These are phyloP conservation scores for Silurus glanis DNA, from an alignment of 2,113 vertebrate species.

Conservation along the genomic window DNA sequence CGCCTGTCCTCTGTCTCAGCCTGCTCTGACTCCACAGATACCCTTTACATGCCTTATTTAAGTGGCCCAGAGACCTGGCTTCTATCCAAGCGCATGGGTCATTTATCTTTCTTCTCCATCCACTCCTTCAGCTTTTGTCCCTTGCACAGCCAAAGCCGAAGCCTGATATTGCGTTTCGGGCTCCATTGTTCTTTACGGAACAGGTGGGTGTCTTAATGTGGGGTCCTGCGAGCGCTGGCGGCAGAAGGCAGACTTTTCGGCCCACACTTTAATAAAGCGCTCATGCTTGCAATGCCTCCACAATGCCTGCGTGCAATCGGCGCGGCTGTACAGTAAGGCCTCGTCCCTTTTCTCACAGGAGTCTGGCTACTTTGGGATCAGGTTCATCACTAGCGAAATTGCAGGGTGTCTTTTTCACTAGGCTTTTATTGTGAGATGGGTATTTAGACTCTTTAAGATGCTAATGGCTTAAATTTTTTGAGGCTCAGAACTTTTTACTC, in stretches of 20 bases:
- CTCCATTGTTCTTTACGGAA: slow-evolving; percentile 74
- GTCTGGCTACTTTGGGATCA: slow-evolving; percentile 63
- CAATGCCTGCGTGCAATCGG: slow-evolving; percentile 67
- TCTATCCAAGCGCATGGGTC: slow-evolving; percentile 66
- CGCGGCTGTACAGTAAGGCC: slow-evolving; percentile 63
- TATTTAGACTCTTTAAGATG: slow-evolving; percentile 69
- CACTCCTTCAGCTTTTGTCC: slow-evolving; percentile 67
- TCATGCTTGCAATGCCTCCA: slow-evolving; percentile 74
- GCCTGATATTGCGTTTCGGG: slow-evolving; percentile 71
- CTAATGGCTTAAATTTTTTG: slow-evolving; percentile 68
- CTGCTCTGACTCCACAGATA: slow-evolving; percentile 45
- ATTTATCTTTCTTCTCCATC: slow-evolving; percentile 72
- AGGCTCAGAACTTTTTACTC: slow-evolving; percentile 61
- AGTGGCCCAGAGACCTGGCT: slow-evolving; percentile 64
- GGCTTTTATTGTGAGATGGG: slow-evolving; percentile 64
- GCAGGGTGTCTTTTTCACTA: slow-evolving; percentile 64
- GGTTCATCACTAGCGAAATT: slow-evolving; percentile 71
- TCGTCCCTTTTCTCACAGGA: slow-evolving; percentile 61
- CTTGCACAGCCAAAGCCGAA: slow-evolving; percentile 58
- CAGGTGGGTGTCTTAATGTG: slow-evolving; percentile 85
- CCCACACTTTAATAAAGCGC: slow-evolving; percentile 75
- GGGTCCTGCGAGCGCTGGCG: slow-evolving; percentile 74
- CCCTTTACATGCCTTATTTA: slow-evolving; percentile 69
- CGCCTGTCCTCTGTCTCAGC: slow-evolving; percentile 54
- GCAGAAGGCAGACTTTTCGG: slow-evolving; percentile 76